Evolutionary conservation across 1,140 invertebrate genomes (phyloP).

Genomic region (Anadara kagoshimensis): DNA sequence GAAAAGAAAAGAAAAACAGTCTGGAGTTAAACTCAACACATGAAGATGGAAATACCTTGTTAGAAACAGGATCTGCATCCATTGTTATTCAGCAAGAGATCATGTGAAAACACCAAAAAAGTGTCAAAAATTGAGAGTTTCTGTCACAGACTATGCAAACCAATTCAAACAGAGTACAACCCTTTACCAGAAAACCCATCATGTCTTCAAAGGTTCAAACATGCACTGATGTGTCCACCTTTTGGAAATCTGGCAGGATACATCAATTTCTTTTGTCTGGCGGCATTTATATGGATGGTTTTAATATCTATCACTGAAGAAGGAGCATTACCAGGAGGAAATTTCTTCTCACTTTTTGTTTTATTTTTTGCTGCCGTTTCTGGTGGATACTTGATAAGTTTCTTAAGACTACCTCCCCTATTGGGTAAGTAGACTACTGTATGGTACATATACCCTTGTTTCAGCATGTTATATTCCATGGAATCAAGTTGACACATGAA

Average conservation of each 20-base stretch:
- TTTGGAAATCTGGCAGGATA: slow-evolving; percentile 64
- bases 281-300: slow-evolving; percentile 85
- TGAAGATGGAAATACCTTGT: too few relatives aligned
- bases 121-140: slow-evolving; percentile 37
- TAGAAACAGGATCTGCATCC: too few relatives aligned
- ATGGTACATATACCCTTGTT: not conserved
- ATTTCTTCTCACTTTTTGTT: slow-evolving; percentile 82
- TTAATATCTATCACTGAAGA: slow-evolving; percentile 84
- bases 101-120: slow-evolving; percentile 15
- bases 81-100: not conserved
- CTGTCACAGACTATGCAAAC: slow-evolving; percentile 39
- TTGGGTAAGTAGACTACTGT: slow-evolving; percentile 58
- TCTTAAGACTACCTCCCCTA: slow-evolving; percentile 87
- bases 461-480: not conserved
- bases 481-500: not conserved
- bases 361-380: slow-evolving; percentile 83
- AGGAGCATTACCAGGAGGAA: slow-evolving; percentile 84
- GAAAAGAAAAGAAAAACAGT: too few relatives aligned
- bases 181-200: slow-evolving; percentile 51
- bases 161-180: slow-evolving; percentile 53
- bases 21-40: too few relatives aligned
- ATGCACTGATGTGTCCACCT: slow-evolving; percentile 69
- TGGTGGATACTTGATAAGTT: slow-evolving; percentile 84
- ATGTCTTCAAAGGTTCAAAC: slow-evolving; percentile 47
- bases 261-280: slow-evolving; percentile 57